phyloP scores from a whole-genome alignment of 1,140 invertebrate species.

The Pentalonia nigronervosa region DNA sequence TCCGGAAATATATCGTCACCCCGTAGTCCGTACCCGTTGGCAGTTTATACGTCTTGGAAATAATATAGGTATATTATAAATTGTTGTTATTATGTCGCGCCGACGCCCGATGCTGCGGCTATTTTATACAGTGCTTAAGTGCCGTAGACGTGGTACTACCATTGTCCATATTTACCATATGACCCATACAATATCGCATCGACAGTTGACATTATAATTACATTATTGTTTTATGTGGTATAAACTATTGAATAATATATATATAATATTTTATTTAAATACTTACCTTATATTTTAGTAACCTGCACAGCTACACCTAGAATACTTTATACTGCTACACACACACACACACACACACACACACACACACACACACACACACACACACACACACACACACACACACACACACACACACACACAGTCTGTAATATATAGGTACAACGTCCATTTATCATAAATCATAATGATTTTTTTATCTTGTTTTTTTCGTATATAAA shows the following conservation, averaged over 20 bases:
- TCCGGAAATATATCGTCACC: background rate
- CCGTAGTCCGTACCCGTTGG: background rate
- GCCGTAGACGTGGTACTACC: background rate
- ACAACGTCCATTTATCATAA: background rate
- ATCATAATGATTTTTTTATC: background rate
- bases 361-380: background rate
- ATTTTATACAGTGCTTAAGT: background rate
- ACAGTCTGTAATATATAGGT: background rate
- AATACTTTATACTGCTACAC: background rate
- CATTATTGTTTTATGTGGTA: slow-evolving; percentile 10
- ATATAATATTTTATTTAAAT: background rate
- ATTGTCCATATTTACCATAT: no score
- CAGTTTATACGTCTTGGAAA: background rate
- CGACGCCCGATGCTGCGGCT: background rate
- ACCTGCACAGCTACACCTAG: background rate
- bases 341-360: no score
- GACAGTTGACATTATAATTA: background rate
- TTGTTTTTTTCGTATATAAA: background rate
- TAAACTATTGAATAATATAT: background rate
- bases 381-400: no score
- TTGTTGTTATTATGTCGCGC: background rate
- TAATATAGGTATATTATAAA: background rate
- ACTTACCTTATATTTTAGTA: background rate
- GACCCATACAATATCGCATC: background rate
- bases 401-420: background rate